Evolutionary conservation across 2,113 vertebrate genomes (phyloP).

Genomic region (Pangasianodon hypophthalmus): DNA sequence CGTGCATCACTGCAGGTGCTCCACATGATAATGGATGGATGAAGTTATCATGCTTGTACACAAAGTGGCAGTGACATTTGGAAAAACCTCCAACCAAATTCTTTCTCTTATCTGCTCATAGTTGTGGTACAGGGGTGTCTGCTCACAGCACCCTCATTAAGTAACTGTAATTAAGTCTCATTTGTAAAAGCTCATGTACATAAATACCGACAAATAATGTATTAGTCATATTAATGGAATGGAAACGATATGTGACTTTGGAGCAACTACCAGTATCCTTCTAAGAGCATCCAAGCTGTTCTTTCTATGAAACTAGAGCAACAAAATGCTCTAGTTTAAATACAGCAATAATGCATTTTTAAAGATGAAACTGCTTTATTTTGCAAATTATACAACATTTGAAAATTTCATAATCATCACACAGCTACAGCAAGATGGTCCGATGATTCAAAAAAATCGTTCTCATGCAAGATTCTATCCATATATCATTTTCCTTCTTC

Average conservation of each 20-base stretch:
- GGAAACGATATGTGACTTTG: conserved; percentile 44
- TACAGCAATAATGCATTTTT: not conserved
- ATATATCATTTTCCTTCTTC: not conserved
- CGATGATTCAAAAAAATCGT: not conserved
- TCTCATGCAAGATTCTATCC: conserved; percentile 5
- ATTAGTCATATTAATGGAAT: conserved; percentile 66
- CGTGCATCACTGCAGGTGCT: conserved; percentile 78
- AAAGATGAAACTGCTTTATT: conserved; percentile 8
- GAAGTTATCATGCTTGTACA: conserved; percentile 78
- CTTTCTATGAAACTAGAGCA: not conserved
- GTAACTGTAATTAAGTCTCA: conserved; percentile 77
- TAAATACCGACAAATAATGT: conserved; percentile 70
- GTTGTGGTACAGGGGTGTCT: conserved; percentile 66
- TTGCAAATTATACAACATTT: not conserved
- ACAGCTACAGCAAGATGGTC: not conserved
- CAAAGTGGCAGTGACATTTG: conserved; percentile 80
- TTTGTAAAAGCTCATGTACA: conserved; percentile 76
- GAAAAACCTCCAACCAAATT: conserved; percentile 77
- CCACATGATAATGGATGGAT: conserved; percentile 81
- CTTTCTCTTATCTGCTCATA: conserved; percentile 74
- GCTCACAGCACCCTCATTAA: conserved; percentile 73
- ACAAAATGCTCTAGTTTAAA: not conserved
- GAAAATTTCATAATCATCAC: not conserved
- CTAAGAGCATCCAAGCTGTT: not conserved
- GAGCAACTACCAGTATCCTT: not conserved